Base-by-base conservation (phyloP, 2,113 vertebrate genomes). In the Canis aureus region DNA sequence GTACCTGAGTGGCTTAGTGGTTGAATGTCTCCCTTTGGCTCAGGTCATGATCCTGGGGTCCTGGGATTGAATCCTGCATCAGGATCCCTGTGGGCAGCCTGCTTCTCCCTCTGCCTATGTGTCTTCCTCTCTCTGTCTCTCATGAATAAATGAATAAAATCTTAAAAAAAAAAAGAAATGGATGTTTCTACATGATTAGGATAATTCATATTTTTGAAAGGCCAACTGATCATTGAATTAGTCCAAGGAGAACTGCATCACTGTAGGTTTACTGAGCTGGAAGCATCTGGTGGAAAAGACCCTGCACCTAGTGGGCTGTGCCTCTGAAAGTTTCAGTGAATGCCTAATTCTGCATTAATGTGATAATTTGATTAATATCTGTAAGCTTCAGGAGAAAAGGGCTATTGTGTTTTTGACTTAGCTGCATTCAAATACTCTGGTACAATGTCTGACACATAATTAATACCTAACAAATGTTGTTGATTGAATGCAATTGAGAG, bases 121-220 rank as follows among this genome's bases (percentile, higher is more conserved):
- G 43, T 43, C 43, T 43, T 43, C 43, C 43, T 43, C 43, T 6
- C 43, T 43, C 43, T 43, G 43, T 43, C 43, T 43, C 43, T 43
- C 43, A 43, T 43, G 43, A 43, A 43, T 43, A 43, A 43, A 43
- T 43, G 43, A 8, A 43, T 43, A 43, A 43, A 43, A 43, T 43
- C 43, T 43, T 43, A 7, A 43, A 43, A 43, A 43, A 43, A 43
- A 43, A 43, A 43, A 69, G 7, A 95, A 85, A 10, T 32, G 64
- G 43, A 51, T 82, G 32, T 80, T 94, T 89, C n/a, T 96, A 35
- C 22, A 71, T 85, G 22, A 73, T 69, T 85, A 86, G 66, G 27
- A 84, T 9, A 89, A 80, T 64, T 35, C 43, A 38, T 2, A 55
- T 32, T 43, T 38, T 85, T 92, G 67, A 55, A 71, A 74, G 55